phyloP scores from a whole-genome alignment of 1,140 invertebrate genomes.

The Monomorium pharaonis region DNA sequence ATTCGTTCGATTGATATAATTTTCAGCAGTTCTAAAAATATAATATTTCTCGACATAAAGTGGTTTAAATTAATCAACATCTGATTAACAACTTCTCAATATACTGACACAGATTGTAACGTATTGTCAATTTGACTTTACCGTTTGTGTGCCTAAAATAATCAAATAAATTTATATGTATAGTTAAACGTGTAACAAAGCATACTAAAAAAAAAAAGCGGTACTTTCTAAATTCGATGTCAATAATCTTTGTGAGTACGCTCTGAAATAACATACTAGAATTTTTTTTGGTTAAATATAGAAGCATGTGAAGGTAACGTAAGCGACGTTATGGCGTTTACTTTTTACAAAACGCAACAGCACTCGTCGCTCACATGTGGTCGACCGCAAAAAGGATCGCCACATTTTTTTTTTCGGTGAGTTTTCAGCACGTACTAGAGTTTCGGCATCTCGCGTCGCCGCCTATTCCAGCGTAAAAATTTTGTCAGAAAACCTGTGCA shows the following conservation, averaged over 20 bases:
- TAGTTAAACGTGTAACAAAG: background rate
- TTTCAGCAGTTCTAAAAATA: background rate
- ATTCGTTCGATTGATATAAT: background rate
- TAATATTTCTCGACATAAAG: background rate
- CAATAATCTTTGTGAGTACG: background rate
- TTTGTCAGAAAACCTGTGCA: conserved; percentile 2
- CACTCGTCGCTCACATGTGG: conserved; percentile 20
- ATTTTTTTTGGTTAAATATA: background rate
- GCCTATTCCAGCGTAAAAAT: conserved; percentile 11
- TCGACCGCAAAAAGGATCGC: conserved; percentile 27
- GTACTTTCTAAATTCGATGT: background rate
- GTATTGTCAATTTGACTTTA: background rate
- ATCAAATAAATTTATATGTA: background rate
- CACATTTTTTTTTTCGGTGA: conserved; percentile 21
- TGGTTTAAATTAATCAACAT: conserved; percentile 7
- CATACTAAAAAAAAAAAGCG: background rate
- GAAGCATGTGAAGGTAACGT: background rate
- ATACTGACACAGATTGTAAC: background rate
- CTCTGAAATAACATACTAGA: background rate
- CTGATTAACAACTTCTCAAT: background rate
- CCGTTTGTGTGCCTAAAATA: background rate
- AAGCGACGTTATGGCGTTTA: conserved; percentile 16
- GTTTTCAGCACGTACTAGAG: conserved; percentile 21
- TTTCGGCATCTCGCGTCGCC: background rate
- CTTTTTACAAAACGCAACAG: conserved; percentile 37